Conservation (phyloP, 2,113 vertebrate genomes). For the Ifrita kowaldi region DNA sequence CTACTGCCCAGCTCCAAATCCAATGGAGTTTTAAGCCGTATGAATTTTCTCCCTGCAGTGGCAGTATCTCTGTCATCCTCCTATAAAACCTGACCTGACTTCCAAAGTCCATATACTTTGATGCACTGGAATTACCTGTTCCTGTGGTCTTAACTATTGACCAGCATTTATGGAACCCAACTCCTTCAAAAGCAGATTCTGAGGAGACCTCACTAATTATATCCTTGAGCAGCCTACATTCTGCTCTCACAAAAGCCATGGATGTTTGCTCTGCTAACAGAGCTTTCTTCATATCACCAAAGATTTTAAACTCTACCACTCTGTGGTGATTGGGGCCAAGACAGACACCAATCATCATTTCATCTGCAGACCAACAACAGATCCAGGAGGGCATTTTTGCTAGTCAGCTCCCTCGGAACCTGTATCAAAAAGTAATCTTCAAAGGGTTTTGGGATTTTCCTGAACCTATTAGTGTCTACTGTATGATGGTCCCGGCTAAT, state of each 20-base stretch:
- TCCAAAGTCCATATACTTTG: neutral
- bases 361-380: neutral
- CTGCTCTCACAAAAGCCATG: neutral
- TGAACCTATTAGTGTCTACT: neutral
- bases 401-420: neutral
- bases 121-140: neutral
- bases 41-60: neutral
- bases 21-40: rapidly evolving
- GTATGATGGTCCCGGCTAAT: neutral
- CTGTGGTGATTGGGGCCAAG: neutral
- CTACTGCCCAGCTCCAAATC: neutral
- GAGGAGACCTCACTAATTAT: neutral
- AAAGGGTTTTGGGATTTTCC: neutral
- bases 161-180: neutral
- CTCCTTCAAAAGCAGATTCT: neutral
- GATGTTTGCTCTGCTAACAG: neutral
- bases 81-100: neutral
- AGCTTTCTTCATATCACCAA: neutral
- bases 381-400: neutral
- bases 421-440: neutral
- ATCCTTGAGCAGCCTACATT: neutral
- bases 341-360: neutral
- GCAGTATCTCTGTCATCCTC: neutral
- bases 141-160: neutral
- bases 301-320: neutral